Evolutionary conservation across 2,888 invertebrate species (phyloP).

Genomic region (Cephus rjabovi): DNA sequence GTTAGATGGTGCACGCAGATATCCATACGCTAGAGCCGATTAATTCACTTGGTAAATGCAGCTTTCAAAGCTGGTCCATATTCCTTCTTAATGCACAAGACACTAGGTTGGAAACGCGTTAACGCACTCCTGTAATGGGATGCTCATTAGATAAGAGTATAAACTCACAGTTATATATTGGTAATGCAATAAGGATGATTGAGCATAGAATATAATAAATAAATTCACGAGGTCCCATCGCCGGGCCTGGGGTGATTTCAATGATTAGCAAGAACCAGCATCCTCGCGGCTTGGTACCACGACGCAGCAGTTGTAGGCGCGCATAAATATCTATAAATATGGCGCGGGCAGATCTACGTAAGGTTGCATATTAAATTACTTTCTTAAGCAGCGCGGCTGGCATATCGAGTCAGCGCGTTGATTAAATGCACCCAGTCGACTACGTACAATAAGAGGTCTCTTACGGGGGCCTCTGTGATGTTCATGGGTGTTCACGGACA

Average conservation of each 20-base stretch:
- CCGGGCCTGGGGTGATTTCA: conserved; percentile 37
- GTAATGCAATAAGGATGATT: not conserved
- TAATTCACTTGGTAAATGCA: not conserved
- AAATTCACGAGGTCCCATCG: not conserved
- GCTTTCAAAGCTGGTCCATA: not conserved
- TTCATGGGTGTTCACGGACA: conserved; percentile 2
- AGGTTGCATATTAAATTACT: conserved; percentile 61
- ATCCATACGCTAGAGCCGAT: not conserved
- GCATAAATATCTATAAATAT: conserved; percentile 59
- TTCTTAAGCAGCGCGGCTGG: conserved; percentile 49
- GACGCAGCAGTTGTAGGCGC: conserved; percentile 36
- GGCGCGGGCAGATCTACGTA: conserved; percentile 46
- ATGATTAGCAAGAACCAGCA: conserved; percentile 25
- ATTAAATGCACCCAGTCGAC: conserved; percentile 36
- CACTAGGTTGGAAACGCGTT: not conserved
- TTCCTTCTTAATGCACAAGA: not conserved
- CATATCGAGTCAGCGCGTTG: conserved; percentile 36
- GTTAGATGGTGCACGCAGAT: not conserved
- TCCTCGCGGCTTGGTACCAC: conserved; percentile 19
- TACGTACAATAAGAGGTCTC: conserved; percentile 2
- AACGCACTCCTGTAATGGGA: not conserved
- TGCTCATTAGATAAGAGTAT: not conserved
- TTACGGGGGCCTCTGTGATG: not conserved
- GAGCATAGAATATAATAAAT: not conserved
- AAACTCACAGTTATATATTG: not conserved